Evolutionary conservation across 2,113 vertebrate genomes (phyloP).

Genomic region (Psophia crepitans): DNA sequence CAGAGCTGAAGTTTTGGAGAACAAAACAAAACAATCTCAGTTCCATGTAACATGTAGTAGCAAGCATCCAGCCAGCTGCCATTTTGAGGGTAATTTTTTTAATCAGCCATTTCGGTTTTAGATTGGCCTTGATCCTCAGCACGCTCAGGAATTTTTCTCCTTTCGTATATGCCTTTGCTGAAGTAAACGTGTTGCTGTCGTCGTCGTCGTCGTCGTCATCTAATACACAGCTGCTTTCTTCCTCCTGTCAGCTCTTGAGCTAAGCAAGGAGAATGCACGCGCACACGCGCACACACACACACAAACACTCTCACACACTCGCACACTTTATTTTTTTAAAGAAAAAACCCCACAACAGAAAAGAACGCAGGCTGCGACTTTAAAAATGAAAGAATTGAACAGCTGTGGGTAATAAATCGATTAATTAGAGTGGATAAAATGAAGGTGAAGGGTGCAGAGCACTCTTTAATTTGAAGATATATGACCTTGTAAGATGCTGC

Average conservation of each 20-base stretch:
- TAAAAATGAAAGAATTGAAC: constrained; percentile 27
- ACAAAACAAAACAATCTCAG: constrained; percentile 7
- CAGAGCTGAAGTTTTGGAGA: constrained; percentile 10
- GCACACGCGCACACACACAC: background rate
- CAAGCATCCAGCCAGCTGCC: constrained; percentile 52
- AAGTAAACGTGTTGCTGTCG: constrained; percentile 29
- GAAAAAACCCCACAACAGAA: background rate
- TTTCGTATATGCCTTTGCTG: background rate
- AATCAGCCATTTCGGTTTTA: constrained; percentile 61
- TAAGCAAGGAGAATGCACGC: background rate
- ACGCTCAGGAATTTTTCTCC: constrained; percentile 23
- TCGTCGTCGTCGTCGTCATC: background rate
- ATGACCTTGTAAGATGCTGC: constrained; percentile 53
- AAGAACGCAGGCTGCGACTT: background rate
- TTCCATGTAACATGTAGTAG: constrained; percentile 15
- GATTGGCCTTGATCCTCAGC: constrained; percentile 33
- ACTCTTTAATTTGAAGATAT: constrained; percentile 58
- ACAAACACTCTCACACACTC: too few relatives aligned
- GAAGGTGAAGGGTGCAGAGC: constrained; percentile 50
- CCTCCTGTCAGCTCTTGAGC: constrained; percentile 21
- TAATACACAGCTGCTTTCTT: constrained; percentile 26
- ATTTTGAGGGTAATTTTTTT: constrained; percentile 66
- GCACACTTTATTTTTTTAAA: background rate
- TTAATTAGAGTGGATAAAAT: constrained; percentile 55
- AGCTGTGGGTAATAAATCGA: constrained; percentile 34